Evolutionary conservation across 2,888 invertebrate genomes (phyloP), one percentile per base, ranked within the genome.

Genomic region (Lasioglossum oenotherae): DNA sequence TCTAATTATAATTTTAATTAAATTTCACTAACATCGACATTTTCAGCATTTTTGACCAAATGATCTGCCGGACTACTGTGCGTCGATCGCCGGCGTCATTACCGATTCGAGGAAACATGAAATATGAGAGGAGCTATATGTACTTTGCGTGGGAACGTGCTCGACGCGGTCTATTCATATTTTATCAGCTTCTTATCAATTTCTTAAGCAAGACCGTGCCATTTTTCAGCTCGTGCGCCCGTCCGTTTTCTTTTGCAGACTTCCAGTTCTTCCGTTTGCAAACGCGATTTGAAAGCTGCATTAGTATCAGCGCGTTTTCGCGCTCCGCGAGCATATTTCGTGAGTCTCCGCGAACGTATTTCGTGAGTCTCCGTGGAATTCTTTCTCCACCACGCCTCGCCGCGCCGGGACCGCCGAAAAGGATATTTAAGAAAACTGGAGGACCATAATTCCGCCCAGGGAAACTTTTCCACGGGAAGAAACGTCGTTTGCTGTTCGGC

Each of bases 151-250:
- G 83, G 79, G 78, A 86, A 88, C 76, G 81, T 46, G 77, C 82
- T 75, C 77, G 86, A 82, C 89, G 86, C 79, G 85, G 83, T 80
- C 89, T 88, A 91, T 92, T 92, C 91, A 91, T 93, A 92, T 93
- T 93, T 93, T 92, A 92, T 93, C 89, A 90, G 80, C 82, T 88
- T 87, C 92, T 94, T 94, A 94, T 94, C 93, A 93, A 92, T 94
- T 93, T 93, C 91, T 93, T 92, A 90, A 87, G 88, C 87, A 87
- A 80, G 79, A 81, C 83, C 85, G 85, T 79, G 86, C 90, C 92
- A 93, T 93, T 93, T 93, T 90, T 93, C 92, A 91, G 87, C 60
- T 57, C 16, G 4, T 3, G 83, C 88, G 84, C 80, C 86, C 89
- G 83, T 83, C 38, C 74, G 78, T 69, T 82, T 73, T 76, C 84